Evolutionary conservation across 2,113 vertebrate genomes (phyloP).

Genomic region (Stigmatopora nigra): DNA sequence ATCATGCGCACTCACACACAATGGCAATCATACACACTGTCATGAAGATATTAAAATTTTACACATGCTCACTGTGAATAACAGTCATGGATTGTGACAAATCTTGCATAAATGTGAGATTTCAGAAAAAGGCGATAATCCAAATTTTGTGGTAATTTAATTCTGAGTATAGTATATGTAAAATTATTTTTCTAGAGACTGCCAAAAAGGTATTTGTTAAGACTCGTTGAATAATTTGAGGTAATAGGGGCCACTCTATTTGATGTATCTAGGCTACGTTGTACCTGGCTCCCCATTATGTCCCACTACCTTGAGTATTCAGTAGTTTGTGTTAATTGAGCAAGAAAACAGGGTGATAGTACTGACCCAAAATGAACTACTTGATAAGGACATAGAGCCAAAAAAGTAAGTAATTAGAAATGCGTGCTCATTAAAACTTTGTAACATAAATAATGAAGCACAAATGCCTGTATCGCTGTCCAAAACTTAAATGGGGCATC

Average conservation of each 20-base stretch:
- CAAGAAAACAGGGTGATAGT: conserved; percentile 15
- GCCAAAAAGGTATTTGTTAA: conserved; percentile 56
- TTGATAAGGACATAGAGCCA: conserved; percentile 16
- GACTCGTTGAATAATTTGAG: conserved; percentile 65
- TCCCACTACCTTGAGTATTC: conserved; percentile 35
- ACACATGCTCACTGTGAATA: conserved; percentile 14
- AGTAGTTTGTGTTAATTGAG: conserved; percentile 35
- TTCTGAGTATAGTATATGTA: conserved; percentile 7
- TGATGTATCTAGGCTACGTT: conserved; percentile 64
- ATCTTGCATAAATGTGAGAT: conserved; percentile 22
- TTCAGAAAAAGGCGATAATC: conserved; percentile 2
- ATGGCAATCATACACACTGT: conserved; percentile 19
- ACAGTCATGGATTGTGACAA: conserved; percentile 25
- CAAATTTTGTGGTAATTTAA: background rate
- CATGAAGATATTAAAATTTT: conserved; percentile 32
- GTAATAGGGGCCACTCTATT: conserved; percentile 51
- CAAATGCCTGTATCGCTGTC: background rate
- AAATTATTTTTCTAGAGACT: conserved; percentile 42
- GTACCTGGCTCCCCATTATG: conserved; percentile 41
- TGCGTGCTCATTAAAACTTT: conserved; percentile 2
- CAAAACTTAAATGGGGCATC: background rate
- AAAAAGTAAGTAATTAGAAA: background rate
- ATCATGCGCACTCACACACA: conserved; percentile 15
- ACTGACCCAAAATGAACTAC: conserved; percentile 30
- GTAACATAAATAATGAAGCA: conserved; percentile 3